phyloP scores from a whole-genome alignment of 2,888 invertebrate species.

The Carcina quercana region DNA sequence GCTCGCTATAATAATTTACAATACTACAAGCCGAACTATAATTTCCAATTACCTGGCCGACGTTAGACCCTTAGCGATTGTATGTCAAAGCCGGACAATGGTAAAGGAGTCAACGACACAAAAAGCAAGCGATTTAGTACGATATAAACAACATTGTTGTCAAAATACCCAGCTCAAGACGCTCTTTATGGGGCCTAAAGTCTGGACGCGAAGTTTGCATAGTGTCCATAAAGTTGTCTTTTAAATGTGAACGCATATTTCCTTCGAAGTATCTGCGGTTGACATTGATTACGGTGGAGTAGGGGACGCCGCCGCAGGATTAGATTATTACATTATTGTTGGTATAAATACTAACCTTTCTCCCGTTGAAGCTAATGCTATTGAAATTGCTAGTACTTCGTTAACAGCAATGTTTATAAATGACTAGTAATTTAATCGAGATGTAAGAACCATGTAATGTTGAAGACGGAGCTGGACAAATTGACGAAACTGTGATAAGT shows the following conservation, averaged over 20 bases:
- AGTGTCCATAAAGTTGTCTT: slow-evolving; percentile 28
- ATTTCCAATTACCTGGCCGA: slow-evolving; percentile 55
- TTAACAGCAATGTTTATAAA: slow-evolving; percentile 7
- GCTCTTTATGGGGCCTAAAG: slow-evolving; percentile 26
- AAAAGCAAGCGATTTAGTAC: slow-evolving; percentile 35
- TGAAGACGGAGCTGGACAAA: slow-evolving; percentile 23
- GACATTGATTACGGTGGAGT: slow-evolving; percentile 26
- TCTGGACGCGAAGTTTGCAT: slow-evolving; percentile 28
- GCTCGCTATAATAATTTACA: slow-evolving; percentile 44
- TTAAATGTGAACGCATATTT: slow-evolving; percentile 30
- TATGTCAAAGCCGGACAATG: slow-evolving; percentile 16
- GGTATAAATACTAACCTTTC: slow-evolving; percentile 22
- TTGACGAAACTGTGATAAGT: slow-evolving; percentile 52
- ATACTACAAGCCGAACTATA: slow-evolving; percentile 45
- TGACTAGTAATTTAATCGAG: slow-evolving; percentile 22
- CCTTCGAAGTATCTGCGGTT: slow-evolving; percentile 16
- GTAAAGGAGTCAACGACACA: slow-evolving; percentile 25
- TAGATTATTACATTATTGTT: slow-evolving; percentile 24
- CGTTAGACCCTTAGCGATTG: slow-evolving; percentile 24
- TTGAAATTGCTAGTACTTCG: background rate
- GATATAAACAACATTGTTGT: slow-evolving; percentile 39
- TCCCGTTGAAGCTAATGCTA: slow-evolving; percentile 10
- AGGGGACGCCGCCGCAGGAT: slow-evolving; percentile 23
- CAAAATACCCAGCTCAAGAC: slow-evolving; percentile 24
- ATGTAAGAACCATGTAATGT: slow-evolving; percentile 21